Conservation (phyloP, 2,113 vertebrate species). For the Megaceryle maxima region DNA sequence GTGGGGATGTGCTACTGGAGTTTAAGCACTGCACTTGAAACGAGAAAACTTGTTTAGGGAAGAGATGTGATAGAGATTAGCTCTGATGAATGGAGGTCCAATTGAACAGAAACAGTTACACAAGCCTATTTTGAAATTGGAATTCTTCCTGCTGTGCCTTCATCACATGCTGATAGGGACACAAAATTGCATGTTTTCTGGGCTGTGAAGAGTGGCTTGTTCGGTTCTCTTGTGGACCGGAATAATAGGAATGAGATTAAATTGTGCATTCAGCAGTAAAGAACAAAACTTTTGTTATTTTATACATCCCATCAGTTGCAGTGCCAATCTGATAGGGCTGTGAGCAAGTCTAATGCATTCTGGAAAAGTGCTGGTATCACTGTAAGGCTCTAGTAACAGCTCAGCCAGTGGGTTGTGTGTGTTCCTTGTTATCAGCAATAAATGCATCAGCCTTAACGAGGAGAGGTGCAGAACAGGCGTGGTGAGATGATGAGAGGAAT, state of each 20-base stretch:
- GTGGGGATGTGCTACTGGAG: not conserved
- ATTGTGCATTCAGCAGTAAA: not conserved
- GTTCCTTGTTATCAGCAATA: not conserved
- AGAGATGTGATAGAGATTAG: not conserved
- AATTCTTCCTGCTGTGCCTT: not conserved
- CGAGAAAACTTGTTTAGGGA: not conserved
- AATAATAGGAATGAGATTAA: not conserved
- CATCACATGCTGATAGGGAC: not conserved
- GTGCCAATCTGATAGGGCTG: not conserved
- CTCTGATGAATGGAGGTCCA: not conserved
- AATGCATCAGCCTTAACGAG: not conserved
- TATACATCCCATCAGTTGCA: not conserved
- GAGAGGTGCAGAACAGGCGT: not conserved
- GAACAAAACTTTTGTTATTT: not conserved
- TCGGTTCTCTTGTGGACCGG: not conserved
- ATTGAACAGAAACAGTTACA: not conserved
- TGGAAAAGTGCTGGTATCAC: too few relatives aligned
- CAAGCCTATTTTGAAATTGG: not conserved
- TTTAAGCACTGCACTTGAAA: not conserved
- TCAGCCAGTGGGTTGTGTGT: fast-evolving
- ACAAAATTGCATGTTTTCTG: not conserved
- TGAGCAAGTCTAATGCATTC: not conserved
- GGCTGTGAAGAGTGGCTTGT: not conserved
- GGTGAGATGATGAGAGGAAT: not conserved
- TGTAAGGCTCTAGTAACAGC: not conserved